Evolutionary conservation across 2,797 vertebrate genomes (phyloP), one percentile per base, ranked within the genome.

Genomic region (Odontamblyopus lacepedii): DNA sequence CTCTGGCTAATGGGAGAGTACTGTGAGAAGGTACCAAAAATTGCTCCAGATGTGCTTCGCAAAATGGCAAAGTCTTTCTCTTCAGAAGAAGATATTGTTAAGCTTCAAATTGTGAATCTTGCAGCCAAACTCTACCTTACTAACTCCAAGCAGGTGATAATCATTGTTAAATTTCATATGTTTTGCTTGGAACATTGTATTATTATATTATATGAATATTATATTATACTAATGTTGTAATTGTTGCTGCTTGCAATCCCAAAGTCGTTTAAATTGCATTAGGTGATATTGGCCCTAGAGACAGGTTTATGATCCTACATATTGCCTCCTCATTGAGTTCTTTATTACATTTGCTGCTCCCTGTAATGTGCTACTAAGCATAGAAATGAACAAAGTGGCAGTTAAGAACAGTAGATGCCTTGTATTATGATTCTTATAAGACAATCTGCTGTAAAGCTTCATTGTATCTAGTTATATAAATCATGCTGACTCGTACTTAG

Each of bases 1-100:
- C 93, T 99, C 68, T 99, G 97, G 97, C 93, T 99, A 79, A 98
- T 97, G 3, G 97, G 98, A 0, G 98, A 99, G 83, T 98, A 99
- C 87, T 99, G 97, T 65, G 98, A 99, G 78, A 84, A 95, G 63
- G 97, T 99, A 77, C 97, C 97, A 5, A 98, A 96, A 90, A 98
- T 98, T 0, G 97, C 98, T 1, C 98, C 98, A 0, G 97, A 99
- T 79, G 96, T 99, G 26, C 93, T 99, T 64, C 95, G 98, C 48
- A 98, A 98, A 87, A 95, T 95, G 88, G 97, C 97, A 19, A 98
- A 98, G 93, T 95, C 76, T 48, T 99, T 99, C 90, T 98, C 95
- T 0, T 89, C 75, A 0, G 97, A 99, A 88, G 96, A 98, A 0
- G 97, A 99, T 86, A 96, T 99, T 26, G 98, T 99, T 23, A 99